Evolutionary conservation across 2,797 vertebrate species (phyloP), one percentile per base, ranked within the genome.

Genomic region (Acanthornis magna): DNA sequence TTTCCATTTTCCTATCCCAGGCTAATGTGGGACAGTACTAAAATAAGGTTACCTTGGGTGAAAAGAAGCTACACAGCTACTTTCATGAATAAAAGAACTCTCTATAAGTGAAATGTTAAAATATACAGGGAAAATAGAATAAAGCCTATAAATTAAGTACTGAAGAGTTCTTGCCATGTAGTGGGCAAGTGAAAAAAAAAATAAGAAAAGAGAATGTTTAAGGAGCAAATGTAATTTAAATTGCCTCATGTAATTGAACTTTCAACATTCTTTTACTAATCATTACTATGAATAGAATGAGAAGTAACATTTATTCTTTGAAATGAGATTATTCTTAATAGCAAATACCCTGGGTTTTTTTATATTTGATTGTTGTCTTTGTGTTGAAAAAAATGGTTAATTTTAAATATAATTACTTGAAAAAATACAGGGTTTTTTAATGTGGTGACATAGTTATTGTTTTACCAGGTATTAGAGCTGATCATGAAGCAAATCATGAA

Each of bases 81-180:
- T 53, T 87, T 60, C 16, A 85, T 63, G 30, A 89, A 66, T 88
- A 65, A 88, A 90, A 86, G 4, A 87, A 45, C 26, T 54, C 34
- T 71, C 75, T 58, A 29, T 91, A 84, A 89, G 91, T 75, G 7
- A 83, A 84, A 66, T 43, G 36, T 43, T 91, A 74, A 93, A 95
- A 91, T 91, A 91, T 65, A 74, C 36, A 53, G n/a, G 23, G 34
- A 36, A 83, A 88, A 74, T n/a, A 61, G 34, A 82, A 84, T 71
- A 27, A 77, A 78, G 17, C 19, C 25, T 73, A 26, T 73, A 80
- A 84, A 63, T 42, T 30, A 93, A 72, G 61, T 58, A 36, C 29
- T 76, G 36, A 63, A 57, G 47, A 72, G 38, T 68, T 86, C 54
- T 95, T 92, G 57, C 54, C 1, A 11, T n/a, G 45, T 78, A 72